Conservation (phyloP, 2,113 vertebrate species). For the Phylloscopus trochilus region DNA sequence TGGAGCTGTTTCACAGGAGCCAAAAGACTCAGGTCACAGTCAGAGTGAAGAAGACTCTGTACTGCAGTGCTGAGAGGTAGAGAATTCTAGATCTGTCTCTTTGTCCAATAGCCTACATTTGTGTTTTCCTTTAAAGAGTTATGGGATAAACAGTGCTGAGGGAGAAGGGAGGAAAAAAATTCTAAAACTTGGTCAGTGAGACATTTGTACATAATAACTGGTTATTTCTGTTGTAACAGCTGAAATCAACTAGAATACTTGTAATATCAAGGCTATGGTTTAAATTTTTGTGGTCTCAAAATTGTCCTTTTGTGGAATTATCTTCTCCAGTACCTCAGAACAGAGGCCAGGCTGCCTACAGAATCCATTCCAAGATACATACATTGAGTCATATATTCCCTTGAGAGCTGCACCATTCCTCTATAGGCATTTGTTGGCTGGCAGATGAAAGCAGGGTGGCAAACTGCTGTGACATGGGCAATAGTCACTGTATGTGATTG, state of each 20-base stretch:
- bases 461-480: constrained; percentile 10
- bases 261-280: constrained; percentile 23
- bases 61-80: background rate
- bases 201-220: constrained; percentile 2
- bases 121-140: background rate
- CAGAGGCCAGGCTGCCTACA: background rate
- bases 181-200: background rate
- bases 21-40: background rate
- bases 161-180: background rate
- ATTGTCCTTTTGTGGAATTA: constrained; percentile 31
- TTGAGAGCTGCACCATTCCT: constrained; percentile 30
- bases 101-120: background rate
- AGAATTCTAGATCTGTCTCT: background rate
- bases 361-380: constrained; percentile 31
- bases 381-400: constrained; percentile 44
- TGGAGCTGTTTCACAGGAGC: background rate
- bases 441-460: constrained; percentile 27
- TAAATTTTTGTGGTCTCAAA: constrained; percentile 32
- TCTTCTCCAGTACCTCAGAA: background rate
- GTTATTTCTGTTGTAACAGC: constrained; percentile 43
- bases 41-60: background rate
- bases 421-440: background rate
- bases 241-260: constrained; percentile 48
- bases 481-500: background rate
- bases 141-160: background rate